Conservation (phyloP, 2,797 vertebrate species). For the Catharus ustulatus region DNA sequence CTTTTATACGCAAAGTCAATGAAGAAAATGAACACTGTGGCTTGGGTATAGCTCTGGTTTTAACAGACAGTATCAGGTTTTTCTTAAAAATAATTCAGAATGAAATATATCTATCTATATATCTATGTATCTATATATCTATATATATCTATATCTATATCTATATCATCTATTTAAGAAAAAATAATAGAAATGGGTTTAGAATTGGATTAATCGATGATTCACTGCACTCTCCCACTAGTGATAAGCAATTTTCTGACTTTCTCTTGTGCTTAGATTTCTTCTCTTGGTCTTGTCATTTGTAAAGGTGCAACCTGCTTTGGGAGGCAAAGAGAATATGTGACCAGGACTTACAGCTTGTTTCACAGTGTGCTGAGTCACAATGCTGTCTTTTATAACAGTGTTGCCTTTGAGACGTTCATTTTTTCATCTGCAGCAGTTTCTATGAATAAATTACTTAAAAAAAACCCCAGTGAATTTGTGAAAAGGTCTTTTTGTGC, state of each 20-base stretch:
- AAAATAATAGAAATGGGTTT: neutral
- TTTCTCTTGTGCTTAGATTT: neutral
- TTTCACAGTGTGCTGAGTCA: conserved; percentile 42
- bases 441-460: conserved; percentile 58
- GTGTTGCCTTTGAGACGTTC: neutral
- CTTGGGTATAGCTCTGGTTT: neutral
- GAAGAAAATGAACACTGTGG: neutral
- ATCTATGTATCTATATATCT: neutral
- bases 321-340: neutral
- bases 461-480: neutral
- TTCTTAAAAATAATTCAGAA: neutral
- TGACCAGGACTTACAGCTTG: neutral
- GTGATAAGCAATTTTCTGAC: neutral
- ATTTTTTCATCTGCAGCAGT: neutral
- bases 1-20: neutral
- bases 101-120: neutral
- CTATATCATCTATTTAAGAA: neutral
- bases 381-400: neutral
- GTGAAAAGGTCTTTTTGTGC: conserved; percentile 51
- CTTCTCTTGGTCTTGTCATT: neutral
- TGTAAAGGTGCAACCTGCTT: neutral
- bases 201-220: neutral
- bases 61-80: neutral
- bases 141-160: neutral
- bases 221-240: neutral